These are phyloP conservation scores for Drosophila vallismaia DNA, from an alignment of 2,888 invertebrate species.

Conservation along the genomic window DNA sequence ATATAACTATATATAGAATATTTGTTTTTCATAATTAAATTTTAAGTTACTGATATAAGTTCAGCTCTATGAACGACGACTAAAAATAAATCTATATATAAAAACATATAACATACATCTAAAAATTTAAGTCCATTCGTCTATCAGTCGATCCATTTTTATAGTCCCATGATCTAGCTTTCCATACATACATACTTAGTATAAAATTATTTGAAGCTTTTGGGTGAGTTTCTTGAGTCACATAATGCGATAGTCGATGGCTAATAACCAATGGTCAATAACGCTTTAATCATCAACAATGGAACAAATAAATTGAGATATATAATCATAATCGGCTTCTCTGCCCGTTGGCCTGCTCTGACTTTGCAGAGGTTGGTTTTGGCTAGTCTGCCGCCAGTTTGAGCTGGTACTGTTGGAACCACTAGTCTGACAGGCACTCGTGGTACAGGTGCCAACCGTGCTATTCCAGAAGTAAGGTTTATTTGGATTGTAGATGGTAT, in stretches of 20 bases:
- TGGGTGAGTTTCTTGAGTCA: constrained; percentile 55
- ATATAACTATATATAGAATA: constrained; percentile 25
- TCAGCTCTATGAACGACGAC: constrained; percentile 73
- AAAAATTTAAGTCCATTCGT: constrained; percentile 81
- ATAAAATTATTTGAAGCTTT: constrained; percentile 57
- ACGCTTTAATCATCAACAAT: constrained; percentile 82
- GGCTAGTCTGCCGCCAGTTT: constrained; percentile 75
- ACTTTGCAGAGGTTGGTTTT: constrained; percentile 80
- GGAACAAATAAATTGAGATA: constrained; percentile 83
- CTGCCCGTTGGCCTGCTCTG: constrained; percentile 82
- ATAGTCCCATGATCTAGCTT: constrained; percentile 60
- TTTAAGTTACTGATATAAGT: constrained; percentile 62
- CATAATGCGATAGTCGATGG: constrained; percentile 46
- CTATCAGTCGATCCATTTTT: constrained; percentile 75
- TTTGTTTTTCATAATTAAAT: constrained; percentile 33
- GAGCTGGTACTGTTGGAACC: constrained; percentile 56
- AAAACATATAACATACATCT: no score
- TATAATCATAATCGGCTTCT: constrained; percentile 83
- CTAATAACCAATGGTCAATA: constrained; percentile 36
- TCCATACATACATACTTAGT: constrained; percentile 42
- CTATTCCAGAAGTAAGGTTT: constrained; percentile 84
- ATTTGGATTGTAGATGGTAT: no score
- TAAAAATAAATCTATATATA: constrained; percentile 76
- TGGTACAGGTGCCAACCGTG: constrained; percentile 71
- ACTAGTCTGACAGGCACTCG: constrained; percentile 36